Evolutionary conservation across 2,113 vertebrate genomes (phyloP).

Genomic region (Macquaria ambigua): DNA sequence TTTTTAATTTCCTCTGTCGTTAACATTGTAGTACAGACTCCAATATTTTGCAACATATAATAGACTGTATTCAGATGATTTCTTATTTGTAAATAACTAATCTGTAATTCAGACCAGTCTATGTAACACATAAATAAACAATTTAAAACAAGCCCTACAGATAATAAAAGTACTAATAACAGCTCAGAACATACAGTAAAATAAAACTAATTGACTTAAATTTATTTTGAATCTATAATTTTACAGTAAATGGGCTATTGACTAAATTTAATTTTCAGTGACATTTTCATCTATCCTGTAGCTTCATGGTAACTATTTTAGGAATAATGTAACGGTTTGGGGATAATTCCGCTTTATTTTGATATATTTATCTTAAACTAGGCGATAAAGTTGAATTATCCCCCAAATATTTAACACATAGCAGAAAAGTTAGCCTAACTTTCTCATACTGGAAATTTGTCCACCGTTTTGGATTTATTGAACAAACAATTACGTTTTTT

Average conservation of each 20-base stretch:
- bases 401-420: background rate
- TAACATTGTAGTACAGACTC: background rate
- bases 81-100: background rate
- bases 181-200: background rate
- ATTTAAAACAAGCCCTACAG: background rate
- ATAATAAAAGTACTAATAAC: background rate
- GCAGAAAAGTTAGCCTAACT: background rate
- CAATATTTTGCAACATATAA: background rate
- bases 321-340: background rate
- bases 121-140: background rate
- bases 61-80: background rate
- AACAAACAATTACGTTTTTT: background rate
- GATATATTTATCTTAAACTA: background rate
- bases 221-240: too few species aligned
- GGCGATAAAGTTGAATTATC: background rate
- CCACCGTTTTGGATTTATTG: background rate
- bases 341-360: background rate
- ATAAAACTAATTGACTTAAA: background rate
- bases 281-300: too few species aligned
- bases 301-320: background rate
- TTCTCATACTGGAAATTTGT: too few species aligned
- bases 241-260: too few species aligned
- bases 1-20: background rate
- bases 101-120: background rate
- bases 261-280: too few species aligned